Base-by-base conservation (phyloP, 2,113 vertebrate genomes). In the Ailurus styani region DNA sequence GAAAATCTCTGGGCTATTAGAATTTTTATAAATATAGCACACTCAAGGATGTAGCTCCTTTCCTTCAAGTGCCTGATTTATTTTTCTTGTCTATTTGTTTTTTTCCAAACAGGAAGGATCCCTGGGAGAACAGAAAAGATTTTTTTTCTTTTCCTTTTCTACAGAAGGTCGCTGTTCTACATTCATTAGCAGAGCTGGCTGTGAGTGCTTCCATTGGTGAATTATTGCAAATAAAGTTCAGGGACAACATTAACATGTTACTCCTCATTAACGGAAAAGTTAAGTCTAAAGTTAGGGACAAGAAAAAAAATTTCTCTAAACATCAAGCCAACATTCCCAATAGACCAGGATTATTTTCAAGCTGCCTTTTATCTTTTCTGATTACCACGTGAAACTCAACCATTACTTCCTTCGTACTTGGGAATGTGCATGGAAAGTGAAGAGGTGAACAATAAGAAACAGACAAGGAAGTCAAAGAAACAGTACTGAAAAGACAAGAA, bases 71-170 rank as follows among this genome's bases (percentile, higher is more conserved):
- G 2, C 11, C 54, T 91, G 37, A 87, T 98, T 97, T 95, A n/a
- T 87, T 94, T 90, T 98, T 96, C 87, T 93, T 93, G 60, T 94
- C 50, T 87, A 7, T 70, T 66, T 93, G 62, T 40, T 89, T 93
- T 93, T 95, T 96, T 57, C 42, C 72, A 98, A 55, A 95, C 75
- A 96, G 68, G 79, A 94, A 91, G 29, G 37, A 95, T 87, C 68
- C 77, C 42, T 91, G 90, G 55, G 93, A 98, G 85, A 34, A 87
- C 72, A 95, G 84, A 96, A 82, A 95, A 40, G 6, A 52, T 90
- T 57, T 57, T 97, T 90, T 91, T 85, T 47, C n/a, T n/a, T 66
- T 90, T 81, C 89, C 45, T 88, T 97, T 83, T 55, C 93, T 96
- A 94, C 52, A 97, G 57, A 95, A 96, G 83, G 25, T 42, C 8